Conservation (phyloP, 2,113 vertebrate genomes). For the Panthera tigris region DNA sequence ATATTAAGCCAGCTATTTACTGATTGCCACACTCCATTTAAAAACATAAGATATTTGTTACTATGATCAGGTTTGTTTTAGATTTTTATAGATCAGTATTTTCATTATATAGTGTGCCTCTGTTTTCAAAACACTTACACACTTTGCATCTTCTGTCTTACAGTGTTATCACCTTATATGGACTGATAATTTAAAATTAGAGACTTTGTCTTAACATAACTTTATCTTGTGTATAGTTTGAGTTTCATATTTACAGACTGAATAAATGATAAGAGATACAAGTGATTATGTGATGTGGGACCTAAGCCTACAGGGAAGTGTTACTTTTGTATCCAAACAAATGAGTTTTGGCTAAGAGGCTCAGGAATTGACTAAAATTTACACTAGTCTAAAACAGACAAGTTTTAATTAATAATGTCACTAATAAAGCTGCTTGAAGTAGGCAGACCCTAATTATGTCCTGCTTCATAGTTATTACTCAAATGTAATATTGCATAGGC, state of each 20-base stretch:
- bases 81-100: conserved; percentile 32
- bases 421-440: conserved; percentile 33
- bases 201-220: neutral
- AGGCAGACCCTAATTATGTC: neutral
- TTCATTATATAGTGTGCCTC: neutral
- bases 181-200: conserved; percentile 25
- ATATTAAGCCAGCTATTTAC: neutral
- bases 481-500: neutral
- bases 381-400: conserved; percentile 32
- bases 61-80: conserved; percentile 42
- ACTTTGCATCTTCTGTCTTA: neutral
- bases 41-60: conserved; percentile 57
- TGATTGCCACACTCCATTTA: neutral
- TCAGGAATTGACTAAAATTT: neutral
- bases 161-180: neutral
- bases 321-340: neutral
- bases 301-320: neutral
- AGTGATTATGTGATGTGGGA: neutral
- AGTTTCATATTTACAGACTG: neutral
- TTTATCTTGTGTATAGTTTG: neutral
- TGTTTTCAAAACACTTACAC: conserved; percentile 3
- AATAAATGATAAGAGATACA: conserved; percentile 9
- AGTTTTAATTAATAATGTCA: conserved; percentile 25
- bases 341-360: neutral
- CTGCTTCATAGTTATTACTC: neutral